Percentiles rank a stretch among this genome's conserved stretches.
Evolutionary conservation across 1,140 invertebrate species (phyloP).

Genomic region (Drosophila elegans): DNA sequence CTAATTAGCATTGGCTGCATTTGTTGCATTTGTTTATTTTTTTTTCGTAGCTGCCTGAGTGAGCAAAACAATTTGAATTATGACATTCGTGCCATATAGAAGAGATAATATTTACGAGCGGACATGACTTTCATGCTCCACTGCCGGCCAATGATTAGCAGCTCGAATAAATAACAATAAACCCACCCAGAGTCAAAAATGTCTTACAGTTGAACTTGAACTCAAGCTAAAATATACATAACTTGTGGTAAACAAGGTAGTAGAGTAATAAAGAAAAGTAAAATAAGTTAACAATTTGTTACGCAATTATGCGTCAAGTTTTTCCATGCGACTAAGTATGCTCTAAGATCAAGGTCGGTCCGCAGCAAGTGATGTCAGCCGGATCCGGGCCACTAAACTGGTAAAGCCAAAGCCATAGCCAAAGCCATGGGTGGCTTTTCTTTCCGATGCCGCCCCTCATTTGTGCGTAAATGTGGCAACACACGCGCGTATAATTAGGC

Average conservation of each 20-base stretch:
- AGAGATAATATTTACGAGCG: slow-evolving; percentile 70
- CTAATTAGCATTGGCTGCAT: slow-evolving; percentile 72
- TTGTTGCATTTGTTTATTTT: slow-evolving; percentile 40
- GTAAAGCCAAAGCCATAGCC: slow-evolving; percentile 10
- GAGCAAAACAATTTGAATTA: slow-evolving; percentile 52
- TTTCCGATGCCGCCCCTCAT: slow-evolving; percentile 49
- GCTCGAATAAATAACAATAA: slow-evolving; percentile 52
- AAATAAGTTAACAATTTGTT: slow-evolving; percentile 80
- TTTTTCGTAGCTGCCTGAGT: neutral
- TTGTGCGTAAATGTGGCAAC: slow-evolving; percentile 78
- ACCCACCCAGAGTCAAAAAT: slow-evolving; percentile 24
- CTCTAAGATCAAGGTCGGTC: slow-evolving; percentile 70
- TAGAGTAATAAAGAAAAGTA: slow-evolving; percentile 23
- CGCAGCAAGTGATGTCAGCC: slow-evolving; percentile 64
- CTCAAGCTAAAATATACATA: slow-evolving; percentile 39
- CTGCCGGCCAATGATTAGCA: slow-evolving; percentile 63
- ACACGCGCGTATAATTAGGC: slow-evolving; percentile 69
- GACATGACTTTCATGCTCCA: slow-evolving; percentile 81
- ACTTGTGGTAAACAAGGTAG: slow-evolving; percentile 16
- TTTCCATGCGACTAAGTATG: slow-evolving; percentile 34
- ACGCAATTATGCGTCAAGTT: slow-evolving; percentile 73
- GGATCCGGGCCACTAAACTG: slow-evolving; percentile 7
- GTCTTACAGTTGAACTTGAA: slow-evolving; percentile 56
- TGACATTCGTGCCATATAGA: slow-evolving; percentile 71
- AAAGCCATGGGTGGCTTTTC: slow-evolving; percentile 70